A percentile compares a stretch with the other conserved stretches of the same genome.
These are phyloP conservation scores for Meleagris gallopavo DNA, from an alignment of 2,113 vertebrate genomes.

Conservation along the genomic window DNA sequence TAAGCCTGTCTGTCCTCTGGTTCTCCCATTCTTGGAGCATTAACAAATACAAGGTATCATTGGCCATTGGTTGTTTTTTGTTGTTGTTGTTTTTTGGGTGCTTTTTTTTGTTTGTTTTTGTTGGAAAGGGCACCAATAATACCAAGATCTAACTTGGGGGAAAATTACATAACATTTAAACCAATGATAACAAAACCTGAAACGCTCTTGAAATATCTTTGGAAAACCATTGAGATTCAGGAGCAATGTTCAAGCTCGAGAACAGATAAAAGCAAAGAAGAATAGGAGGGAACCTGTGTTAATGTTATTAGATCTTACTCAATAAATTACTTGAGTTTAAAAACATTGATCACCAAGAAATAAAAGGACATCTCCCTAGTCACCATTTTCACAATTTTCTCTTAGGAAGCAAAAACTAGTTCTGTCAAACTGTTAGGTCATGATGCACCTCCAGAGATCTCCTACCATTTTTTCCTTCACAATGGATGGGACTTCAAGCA, in stretches of 20 bases:
- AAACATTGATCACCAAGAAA: background rate
- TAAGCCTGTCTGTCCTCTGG: background rate
- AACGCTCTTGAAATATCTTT: background rate
- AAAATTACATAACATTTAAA: background rate
- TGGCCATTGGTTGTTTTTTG: background rate
- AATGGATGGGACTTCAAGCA: no score
- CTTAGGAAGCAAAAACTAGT: background rate
- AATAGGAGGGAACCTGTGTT: background rate
- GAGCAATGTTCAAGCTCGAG: background rate
- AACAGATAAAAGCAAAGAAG: background rate
- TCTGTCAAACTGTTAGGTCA: background rate
- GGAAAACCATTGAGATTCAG: background rate
- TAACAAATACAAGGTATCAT: background rate
- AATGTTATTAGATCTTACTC: background rate
- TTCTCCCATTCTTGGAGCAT: background rate
- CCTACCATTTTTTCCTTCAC: background rate
- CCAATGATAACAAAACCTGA: background rate
- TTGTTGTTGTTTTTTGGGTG: no score
- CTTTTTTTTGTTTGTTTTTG: background rate
- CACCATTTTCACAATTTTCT: background rate
- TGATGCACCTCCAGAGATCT: accelerated
- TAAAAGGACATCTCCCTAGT: background rate
- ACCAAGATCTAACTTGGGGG: background rate
- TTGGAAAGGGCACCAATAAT: background rate
- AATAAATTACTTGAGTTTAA: background rate